phyloP scores from a whole-genome alignment of 2,888 invertebrate genomes.

The Choristoneura rosaceana region DNA sequence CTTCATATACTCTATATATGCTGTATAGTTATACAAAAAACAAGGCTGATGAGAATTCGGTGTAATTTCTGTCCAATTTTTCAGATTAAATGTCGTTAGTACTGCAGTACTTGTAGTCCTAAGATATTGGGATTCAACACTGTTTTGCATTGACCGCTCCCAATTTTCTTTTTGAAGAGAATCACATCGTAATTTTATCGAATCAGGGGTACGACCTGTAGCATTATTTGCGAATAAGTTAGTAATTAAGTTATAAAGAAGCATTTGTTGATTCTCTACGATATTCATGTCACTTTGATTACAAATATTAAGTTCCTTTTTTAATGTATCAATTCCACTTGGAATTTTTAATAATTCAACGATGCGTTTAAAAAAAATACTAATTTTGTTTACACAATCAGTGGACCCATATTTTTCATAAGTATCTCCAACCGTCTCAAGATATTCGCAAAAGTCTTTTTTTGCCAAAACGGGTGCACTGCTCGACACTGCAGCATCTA shows the following conservation, averaged over 20 bases:
- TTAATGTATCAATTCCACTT: constrained; percentile 63
- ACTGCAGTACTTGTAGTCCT: too few relatives aligned
- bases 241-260: too few relatives aligned
- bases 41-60: constrained; percentile 44
- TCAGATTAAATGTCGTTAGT: not conserved
- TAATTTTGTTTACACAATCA: constrained; percentile 62
- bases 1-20: constrained; percentile 55
- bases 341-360: constrained; percentile 59
- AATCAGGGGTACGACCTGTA: constrained; percentile 40
- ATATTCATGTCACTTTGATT: constrained; percentile 62
- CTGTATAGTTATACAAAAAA: constrained; percentile 62
- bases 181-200: constrained; percentile 60
- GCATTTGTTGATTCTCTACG: constrained; percentile 63
- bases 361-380: constrained; percentile 60
- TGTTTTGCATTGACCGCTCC: constrained; percentile 44
- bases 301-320: constrained; percentile 71
- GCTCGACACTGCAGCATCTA: constrained; percentile 73
- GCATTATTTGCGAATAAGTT: too few relatives aligned
- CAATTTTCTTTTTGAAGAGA: constrained; percentile 8
- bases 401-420: constrained; percentile 67
- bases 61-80: constrained; percentile 31
- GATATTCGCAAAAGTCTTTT: constrained; percentile 72
- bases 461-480: constrained; percentile 77
- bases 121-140: not conserved
- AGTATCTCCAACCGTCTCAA: constrained; percentile 70